Evolutionary conservation across 1,140 invertebrate species (phyloP).

Genomic region (Diuraphis noxia): DNA sequence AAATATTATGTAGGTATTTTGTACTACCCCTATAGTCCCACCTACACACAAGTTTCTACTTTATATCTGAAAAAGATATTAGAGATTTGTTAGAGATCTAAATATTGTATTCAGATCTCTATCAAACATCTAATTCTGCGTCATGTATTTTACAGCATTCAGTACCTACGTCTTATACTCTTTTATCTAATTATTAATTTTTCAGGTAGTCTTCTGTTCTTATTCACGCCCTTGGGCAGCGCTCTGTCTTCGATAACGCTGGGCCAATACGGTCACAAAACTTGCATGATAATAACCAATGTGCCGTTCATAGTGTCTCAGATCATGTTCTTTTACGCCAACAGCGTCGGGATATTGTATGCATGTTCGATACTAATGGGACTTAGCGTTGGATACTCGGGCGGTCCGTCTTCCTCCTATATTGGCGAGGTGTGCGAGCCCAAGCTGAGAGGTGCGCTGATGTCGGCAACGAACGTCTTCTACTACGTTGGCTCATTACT

Average conservation of each 20-base stretch:
- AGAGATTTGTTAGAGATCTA: too few species aligned
- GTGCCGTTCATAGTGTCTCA: conserved; percentile 55
- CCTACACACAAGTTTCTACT: too few species aligned
- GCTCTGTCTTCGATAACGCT: conserved; percentile 53
- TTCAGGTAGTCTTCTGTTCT: conserved; percentile 55
- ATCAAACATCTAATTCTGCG: too few species aligned
- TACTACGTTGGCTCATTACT: conserved; percentile 41
- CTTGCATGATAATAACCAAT: conserved; percentile 57
- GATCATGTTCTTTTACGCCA: conserved; percentile 55
- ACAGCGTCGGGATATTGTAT: conserved; percentile 50
- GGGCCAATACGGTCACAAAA: conserved; percentile 55
- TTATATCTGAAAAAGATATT: too few species aligned
- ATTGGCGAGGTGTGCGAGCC: conserved; percentile 63
- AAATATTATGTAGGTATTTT: too few species aligned
- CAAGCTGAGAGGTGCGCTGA: conserved; percentile 51
- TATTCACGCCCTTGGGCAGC: conserved; percentile 55
- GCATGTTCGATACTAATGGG: conserved; percentile 55
- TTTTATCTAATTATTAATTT: too few species aligned
- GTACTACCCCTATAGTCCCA: too few species aligned
- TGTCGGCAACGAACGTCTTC: conserved; percentile 32
- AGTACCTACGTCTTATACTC: not conserved
- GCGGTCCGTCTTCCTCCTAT: conserved; percentile 63
- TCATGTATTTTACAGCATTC: too few species aligned
- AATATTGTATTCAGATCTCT: too few species aligned
- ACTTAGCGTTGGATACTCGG: conserved; percentile 62